A percentile compares a stretch with the other conserved stretches of the same genome.
Conservation (phyloP, 2,113 vertebrate species). For the Bombycilla garrulus region DNA sequence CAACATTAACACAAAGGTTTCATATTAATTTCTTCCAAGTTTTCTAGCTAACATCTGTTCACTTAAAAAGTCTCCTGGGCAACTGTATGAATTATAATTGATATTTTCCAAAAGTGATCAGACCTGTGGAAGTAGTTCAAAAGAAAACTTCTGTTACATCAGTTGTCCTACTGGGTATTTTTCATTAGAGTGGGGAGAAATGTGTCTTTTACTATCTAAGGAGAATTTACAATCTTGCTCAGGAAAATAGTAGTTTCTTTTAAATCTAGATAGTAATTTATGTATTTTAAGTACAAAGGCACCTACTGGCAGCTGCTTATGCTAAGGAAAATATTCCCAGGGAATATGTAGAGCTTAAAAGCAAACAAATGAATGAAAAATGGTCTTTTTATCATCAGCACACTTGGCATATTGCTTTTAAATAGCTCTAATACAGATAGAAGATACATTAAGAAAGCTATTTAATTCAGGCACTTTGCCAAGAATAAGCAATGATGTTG, state of each 20-base stretch:
- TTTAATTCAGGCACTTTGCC: constrained; percentile 63
- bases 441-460: constrained; percentile 53
- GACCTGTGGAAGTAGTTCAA: neutral
- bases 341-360: constrained; percentile 20
- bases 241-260: neutral
- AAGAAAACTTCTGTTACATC: neutral
- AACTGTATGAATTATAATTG: neutral
- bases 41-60: neutral
- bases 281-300: neutral
- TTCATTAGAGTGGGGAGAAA: neutral
- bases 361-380: constrained; percentile 25
- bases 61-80: neutral
- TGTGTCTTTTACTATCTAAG: neutral
- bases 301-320: neutral
- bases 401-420: constrained; percentile 45
- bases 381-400: constrained; percentile 26
- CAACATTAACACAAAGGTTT: neutral
- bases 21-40: neutral
- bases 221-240: neutral
- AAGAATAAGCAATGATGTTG: constrained; percentile 47
- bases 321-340: constrained; percentile 9
- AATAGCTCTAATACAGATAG: constrained; percentile 36
- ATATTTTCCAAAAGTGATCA: neutral
- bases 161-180: neutral
- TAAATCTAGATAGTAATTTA: neutral